These are phyloP conservation scores for Drosophila colorata DNA, from an alignment of 2,888 invertebrate genomes.

Conservation along the genomic window DNA sequence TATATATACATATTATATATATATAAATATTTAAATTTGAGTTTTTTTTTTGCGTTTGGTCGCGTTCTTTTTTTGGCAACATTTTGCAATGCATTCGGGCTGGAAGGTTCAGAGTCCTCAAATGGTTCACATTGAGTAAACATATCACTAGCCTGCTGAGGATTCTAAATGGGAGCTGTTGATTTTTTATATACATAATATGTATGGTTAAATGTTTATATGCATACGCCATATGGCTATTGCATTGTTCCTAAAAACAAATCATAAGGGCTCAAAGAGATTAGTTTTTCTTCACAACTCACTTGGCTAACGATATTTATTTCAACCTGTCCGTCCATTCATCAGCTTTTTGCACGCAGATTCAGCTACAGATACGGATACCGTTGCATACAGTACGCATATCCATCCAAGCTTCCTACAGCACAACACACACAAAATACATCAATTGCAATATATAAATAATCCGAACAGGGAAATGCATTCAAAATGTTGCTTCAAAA, in stretches of 20 bases:
- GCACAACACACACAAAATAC: conserved; percentile 4
- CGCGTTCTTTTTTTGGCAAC: conserved; percentile 51
- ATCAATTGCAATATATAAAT: conserved; percentile 26
- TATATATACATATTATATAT: conserved; percentile 5
- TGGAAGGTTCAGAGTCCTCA: conserved; percentile 5
- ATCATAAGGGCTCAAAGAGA: conserved; percentile 12
- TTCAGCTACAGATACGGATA: conserved; percentile 29
- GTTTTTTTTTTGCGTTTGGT: conserved; percentile 25
- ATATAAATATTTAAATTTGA: conserved; percentile 8
- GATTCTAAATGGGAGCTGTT: conserved; percentile 27
- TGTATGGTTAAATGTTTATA: conserved; percentile 15
- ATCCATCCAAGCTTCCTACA: conserved; percentile 51
- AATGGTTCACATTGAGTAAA: conserved; percentile 41
- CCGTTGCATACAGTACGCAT: conserved; percentile 35
- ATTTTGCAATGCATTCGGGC: conserved; percentile 71
- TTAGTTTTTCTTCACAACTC: conserved; percentile 9
- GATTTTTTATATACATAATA: conserved; percentile 19
- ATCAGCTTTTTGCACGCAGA: conserved; percentile 54
- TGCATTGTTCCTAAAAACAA: conserved; percentile 68
- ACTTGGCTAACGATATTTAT: conserved; percentile 54
- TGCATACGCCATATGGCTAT: conserved; percentile 37
- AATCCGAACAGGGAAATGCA: conserved; percentile 53
- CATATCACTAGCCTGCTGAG: conserved; percentile 55
- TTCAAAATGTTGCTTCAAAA: conserved; percentile 67
- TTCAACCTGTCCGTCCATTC: conserved; percentile 75